Conservation (phyloP, 53 echinoderm and acorn worm species). For the Crossaster papposus region DNA sequence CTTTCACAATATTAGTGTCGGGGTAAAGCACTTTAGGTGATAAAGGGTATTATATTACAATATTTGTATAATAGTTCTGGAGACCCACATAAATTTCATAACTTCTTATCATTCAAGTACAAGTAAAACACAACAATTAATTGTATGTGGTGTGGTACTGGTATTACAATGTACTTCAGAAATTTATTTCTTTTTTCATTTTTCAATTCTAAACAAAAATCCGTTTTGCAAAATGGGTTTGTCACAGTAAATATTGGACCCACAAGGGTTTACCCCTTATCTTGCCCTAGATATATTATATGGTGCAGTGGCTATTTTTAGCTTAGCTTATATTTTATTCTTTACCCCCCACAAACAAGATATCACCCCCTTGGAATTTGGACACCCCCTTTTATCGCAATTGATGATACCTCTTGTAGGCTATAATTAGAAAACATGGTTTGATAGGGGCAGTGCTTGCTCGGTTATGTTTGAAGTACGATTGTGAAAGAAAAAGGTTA, state of each 20-base stretch:
- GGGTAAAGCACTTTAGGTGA: too few species aligned
- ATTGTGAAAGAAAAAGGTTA: neutral
- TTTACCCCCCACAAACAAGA: slow-evolving; percentile 42
- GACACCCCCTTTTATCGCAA: slow-evolving; percentile 8
- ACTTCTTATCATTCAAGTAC: too few species aligned
- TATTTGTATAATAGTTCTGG: too few species aligned
- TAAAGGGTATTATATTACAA: too few species aligned
- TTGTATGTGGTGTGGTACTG: too few species aligned
- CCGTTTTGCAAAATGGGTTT: neutral
- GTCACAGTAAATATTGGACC: neutral
- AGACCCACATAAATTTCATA: too few species aligned
- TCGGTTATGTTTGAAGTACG: neutral
- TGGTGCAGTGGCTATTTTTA: slow-evolving; percentile 17
- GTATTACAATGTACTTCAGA: too few species aligned
- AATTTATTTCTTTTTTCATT: too few species aligned
- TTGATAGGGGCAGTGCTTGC: neutral
- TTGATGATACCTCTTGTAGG: neutral
- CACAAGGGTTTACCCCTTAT: neutral
- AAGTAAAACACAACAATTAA: too few species aligned
- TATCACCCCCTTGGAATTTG: slow-evolving; percentile 5
- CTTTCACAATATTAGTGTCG: neutral
- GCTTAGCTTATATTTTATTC: neutral
- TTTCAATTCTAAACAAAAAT: neutral
- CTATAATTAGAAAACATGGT: neutral
- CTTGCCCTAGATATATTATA: neutral